Conservation (phyloP, 2,888 invertebrate genomes). For the Xanthorhoe spadicearia region DNA sequence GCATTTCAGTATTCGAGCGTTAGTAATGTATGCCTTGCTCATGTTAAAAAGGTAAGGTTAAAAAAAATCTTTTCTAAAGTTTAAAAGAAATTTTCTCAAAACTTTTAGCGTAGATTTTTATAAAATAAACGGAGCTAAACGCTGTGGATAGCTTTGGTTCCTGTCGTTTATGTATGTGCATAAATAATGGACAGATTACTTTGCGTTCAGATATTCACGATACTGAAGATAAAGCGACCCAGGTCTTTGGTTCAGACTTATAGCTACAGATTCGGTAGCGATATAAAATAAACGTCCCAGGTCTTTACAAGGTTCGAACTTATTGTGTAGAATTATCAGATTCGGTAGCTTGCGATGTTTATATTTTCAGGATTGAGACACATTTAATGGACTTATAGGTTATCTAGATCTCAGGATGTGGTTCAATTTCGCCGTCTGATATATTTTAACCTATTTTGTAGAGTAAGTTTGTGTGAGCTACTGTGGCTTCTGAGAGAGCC, state of each 20-base stretch:
- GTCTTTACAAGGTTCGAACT: too few species aligned
- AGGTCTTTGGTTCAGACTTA: conserved; percentile 8
- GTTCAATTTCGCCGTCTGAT: too few species aligned
- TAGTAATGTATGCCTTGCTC: too few species aligned
- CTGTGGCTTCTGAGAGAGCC: too few species aligned
- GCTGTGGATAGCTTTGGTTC: conserved; percentile 29
- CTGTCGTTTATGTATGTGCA: conserved; percentile 40
- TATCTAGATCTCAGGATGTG: too few species aligned
- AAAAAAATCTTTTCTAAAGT: too few species aligned
- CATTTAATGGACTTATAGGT: too few species aligned
- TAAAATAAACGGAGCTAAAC: conserved; percentile 32
- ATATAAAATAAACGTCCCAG: too few species aligned
- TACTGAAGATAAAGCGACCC: conserved; percentile 24
- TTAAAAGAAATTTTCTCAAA: not conserved
- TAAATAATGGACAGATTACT: conserved; percentile 41
- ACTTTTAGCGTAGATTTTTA: conserved; percentile 20
- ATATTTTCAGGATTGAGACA: not conserved
- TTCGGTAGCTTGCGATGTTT: not conserved
- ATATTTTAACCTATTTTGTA: too few species aligned
- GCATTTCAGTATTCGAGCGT: too few species aligned
- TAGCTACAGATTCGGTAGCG: not conserved
- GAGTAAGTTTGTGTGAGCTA: not conserved
- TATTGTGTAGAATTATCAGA: too few species aligned
- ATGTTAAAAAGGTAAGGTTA: too few species aligned
- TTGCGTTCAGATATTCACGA: conserved; percentile 36